Evolutionary conservation across 2,113 vertebrate species (phyloP).

Genomic region (Orthochromis indermauri): DNA sequence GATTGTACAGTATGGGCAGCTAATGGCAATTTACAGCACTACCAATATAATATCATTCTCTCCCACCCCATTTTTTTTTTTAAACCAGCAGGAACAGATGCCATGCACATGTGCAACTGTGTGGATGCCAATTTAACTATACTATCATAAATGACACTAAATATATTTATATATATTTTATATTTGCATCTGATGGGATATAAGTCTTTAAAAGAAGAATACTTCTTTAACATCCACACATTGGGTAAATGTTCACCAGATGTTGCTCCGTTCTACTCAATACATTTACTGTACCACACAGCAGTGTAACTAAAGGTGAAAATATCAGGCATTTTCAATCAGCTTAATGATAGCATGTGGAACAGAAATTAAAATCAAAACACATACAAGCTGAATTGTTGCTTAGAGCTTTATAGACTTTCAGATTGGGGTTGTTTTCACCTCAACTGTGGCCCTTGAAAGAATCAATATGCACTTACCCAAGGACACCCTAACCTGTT

Average conservation of each 20-base stretch:
- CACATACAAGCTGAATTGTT: background rate
- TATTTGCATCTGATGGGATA: background rate
- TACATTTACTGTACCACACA: background rate
- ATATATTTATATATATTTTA: background rate
- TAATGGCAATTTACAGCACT: conserved; percentile 11
- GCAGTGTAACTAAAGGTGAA: background rate
- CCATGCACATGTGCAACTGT: background rate
- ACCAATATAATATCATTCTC: background rate
- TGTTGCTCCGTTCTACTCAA: background rate
- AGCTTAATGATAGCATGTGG: background rate
- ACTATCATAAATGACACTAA: background rate
- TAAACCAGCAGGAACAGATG: background rate
- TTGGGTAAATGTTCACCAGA: background rate
- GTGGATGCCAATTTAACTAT: background rate
- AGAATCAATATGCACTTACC: background rate
- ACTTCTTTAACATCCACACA: background rate
- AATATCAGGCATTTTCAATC: background rate
- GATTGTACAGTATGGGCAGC: background rate
- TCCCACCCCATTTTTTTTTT: background rate
- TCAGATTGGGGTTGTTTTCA: background rate
- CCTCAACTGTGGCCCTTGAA: background rate
- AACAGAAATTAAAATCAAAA: background rate
- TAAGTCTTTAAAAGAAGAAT: background rate
- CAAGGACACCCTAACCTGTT: background rate
- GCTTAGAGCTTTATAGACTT: background rate